phyloP scores from a whole-genome alignment of 2,113 vertebrate genomes.

The Polypterus bichir region DNA sequence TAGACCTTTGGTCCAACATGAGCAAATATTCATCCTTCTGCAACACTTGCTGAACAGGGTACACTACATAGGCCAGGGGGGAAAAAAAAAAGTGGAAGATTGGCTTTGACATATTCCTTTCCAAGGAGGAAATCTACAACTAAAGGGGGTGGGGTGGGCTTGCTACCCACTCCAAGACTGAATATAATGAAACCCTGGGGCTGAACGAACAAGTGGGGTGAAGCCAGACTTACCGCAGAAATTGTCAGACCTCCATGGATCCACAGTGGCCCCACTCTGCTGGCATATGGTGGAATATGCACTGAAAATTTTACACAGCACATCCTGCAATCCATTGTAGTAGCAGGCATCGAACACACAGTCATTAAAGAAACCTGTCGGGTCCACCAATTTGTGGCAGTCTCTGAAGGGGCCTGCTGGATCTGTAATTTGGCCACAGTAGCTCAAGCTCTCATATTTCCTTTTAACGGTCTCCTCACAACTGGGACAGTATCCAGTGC shows the following conservation, averaged over 20 bases:
- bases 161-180: no score
- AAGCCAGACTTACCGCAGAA: conserved; percentile 12
- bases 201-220: no score
- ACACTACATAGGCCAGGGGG: no score
- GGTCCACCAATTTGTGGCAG: not conserved
- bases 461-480: not conserved
- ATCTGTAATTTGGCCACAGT: not conserved
- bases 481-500: not conserved
- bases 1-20: no score
- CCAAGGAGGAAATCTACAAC: no score
- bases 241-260: conserved; percentile 9
- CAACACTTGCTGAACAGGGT: no score
- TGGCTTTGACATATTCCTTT: no score
- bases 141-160: no score
- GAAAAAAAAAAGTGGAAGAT: no score
- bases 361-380: not conserved
- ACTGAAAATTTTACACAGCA: not conserved
- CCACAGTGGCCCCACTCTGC: conserved; percentile 1
- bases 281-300: not conserved
- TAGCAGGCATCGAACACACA: conserved; percentile 9
- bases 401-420: not conserved
- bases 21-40: no score
- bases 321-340: not conserved
- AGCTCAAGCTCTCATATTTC: rapidly evolving
- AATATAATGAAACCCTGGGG: no score